A percentile compares a stretch with the other conserved stretches of the same genome.
phyloP scores from a whole-genome alignment of 2,888 invertebrate genomes.

The Agrilus mali region DNA sequence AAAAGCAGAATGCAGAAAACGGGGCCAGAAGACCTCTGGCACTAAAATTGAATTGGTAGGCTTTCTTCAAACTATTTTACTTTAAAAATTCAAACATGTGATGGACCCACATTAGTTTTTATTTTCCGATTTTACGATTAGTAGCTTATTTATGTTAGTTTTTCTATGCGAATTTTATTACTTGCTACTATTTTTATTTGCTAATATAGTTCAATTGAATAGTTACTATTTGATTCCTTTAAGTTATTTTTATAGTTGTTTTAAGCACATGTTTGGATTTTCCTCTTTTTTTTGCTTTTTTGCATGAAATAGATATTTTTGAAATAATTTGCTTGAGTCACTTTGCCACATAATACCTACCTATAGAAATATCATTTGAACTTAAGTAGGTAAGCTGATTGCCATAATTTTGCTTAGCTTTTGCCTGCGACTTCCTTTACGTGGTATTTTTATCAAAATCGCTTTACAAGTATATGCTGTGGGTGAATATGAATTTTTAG shows the following conservation, averaged over 20 bases:
- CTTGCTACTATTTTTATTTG: too few species aligned
- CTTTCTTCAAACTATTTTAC: background rate
- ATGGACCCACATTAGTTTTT: background rate
- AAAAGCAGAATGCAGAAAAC: constrained; percentile 52
- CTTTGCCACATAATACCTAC: too few species aligned
- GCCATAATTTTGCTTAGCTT: too few species aligned
- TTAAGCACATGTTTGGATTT: background rate
- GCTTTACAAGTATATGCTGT: too few species aligned
- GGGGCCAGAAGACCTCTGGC: constrained; percentile 55
- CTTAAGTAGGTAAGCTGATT: too few species aligned
- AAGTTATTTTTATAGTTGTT: background rate
- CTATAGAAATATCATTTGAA: too few species aligned
- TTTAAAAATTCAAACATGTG: background rate
- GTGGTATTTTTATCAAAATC: too few species aligned
- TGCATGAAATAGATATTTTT: background rate
- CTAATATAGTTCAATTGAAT: background rate
- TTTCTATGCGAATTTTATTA: too few species aligned
- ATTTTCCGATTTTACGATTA: constrained; percentile 2
- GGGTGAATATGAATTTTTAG: too few species aligned
- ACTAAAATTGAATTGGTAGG: constrained; percentile 61
- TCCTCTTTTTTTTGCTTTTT: background rate
- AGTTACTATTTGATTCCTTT: too few species aligned
- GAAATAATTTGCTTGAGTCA: too few species aligned
- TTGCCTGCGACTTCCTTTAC: too few species aligned
- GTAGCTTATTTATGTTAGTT: background rate